phyloP scores from a whole-genome alignment of 2,113 vertebrate genomes.

The Clarias macrocephalus region DNA sequence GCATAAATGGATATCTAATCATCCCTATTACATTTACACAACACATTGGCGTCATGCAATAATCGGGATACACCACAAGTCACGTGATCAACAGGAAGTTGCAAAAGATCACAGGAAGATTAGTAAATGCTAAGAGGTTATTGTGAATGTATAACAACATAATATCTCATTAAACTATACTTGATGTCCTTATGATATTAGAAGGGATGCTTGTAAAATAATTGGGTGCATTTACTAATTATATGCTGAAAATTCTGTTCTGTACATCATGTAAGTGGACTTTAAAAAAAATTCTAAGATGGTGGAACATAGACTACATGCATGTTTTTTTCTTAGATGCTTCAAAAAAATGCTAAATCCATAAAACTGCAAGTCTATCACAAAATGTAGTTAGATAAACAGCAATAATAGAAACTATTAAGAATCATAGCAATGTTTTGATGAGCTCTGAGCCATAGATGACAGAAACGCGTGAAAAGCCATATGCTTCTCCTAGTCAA shows the following conservation, averaged over 20 bases:
- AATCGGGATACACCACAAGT: not conserved
- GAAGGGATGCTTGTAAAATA: not conserved
- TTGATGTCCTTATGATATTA: not conserved
- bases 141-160: not conserved
- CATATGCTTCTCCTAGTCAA: slow-evolving; percentile 66
- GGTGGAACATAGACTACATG: not conserved
- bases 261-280: not conserved
- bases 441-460: slow-evolving; percentile 10
- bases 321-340: not conserved
- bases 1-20: not conserved
- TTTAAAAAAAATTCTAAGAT: not conserved
- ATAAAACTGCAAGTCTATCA: not conserved
- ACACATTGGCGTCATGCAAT: not conserved
- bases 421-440: not conserved
- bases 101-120: not conserved
- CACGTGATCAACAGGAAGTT: not conserved
- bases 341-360: not conserved
- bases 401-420: not conserved
- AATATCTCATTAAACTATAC: not conserved
- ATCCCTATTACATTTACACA: not conserved
- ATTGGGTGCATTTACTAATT: not conserved
- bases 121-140: not conserved
- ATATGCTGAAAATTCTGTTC: not conserved
- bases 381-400: not conserved
- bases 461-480: slow-evolving; percentile 41